A percentile compares a stretch with the other conserved stretches of the same genome.
Evolutionary conservation across 2,113 vertebrate species (phyloP).

Genomic region (Lepidiolamprologus cunningtoni): DNA sequence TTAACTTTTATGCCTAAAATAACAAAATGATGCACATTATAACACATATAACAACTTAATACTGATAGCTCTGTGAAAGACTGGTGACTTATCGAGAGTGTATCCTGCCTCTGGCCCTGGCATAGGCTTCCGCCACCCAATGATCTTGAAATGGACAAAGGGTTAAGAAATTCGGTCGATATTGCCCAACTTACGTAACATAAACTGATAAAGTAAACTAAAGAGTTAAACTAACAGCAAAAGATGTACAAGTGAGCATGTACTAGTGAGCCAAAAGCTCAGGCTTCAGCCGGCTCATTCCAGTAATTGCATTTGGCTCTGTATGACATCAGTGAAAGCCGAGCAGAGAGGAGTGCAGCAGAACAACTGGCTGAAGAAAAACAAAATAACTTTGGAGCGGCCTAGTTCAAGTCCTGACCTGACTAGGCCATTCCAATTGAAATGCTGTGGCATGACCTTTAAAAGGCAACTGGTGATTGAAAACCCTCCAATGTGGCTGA

Average conservation of each 20-base stretch:
- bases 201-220: neutral
- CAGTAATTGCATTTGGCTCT: neutral
- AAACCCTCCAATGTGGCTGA: neutral
- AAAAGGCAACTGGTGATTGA: neutral
- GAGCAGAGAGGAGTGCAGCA: neutral
- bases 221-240: neutral
- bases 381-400: neutral
- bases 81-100: neutral
- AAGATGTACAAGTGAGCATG: neutral
- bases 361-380: neutral
- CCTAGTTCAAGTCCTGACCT: neutral
- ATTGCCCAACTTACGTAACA: neutral
- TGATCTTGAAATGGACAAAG: neutral
- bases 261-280: neutral
- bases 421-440: neutral
- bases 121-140: neutral
- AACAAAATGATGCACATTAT: neutral
- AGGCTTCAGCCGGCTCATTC: neutral
- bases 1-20: neutral
- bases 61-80: neutral
- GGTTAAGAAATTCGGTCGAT: neutral
- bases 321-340: neutral
- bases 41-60: neutral
- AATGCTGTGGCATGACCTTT: neutral
- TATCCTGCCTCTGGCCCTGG: neutral